These are phyloP conservation scores for Brachyptera putata DNA, from an alignment of 2,888 invertebrate genomes.

Conservation along the genomic window DNA sequence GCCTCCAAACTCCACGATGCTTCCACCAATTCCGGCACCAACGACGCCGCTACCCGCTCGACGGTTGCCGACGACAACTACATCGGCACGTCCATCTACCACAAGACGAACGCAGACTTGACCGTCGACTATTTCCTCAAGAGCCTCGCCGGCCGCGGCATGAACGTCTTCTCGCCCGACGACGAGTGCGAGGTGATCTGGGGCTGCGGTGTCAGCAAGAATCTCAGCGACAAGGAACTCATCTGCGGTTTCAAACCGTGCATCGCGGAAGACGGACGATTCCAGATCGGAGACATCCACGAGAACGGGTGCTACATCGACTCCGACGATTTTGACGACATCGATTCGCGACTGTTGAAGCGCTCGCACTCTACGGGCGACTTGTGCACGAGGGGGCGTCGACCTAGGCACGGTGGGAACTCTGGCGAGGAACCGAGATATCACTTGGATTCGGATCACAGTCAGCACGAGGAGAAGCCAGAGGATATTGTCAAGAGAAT, in stretches of 20 bases:
- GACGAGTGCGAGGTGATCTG: constrained; percentile 36
- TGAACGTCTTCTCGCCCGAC: constrained; percentile 40
- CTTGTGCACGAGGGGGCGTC: constrained; percentile 41
- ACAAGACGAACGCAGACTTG: constrained; percentile 48
- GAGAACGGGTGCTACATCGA: constrained; percentile 44
- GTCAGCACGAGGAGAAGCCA: constrained; percentile 51
- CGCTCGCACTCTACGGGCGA: constrained; percentile 52
- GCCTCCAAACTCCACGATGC: constrained; percentile 31
- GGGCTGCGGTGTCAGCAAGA: constrained; percentile 30
- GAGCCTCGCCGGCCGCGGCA: constrained; percentile 38
- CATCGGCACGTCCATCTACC: constrained; percentile 35
- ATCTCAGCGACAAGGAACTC: constrained; percentile 38
- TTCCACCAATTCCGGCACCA: constrained; percentile 29
- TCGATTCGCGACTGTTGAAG: constrained; percentile 42
- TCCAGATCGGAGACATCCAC: constrained; percentile 52
- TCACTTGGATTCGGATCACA: constrained; percentile 48
- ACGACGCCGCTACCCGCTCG: constrained; percentile 29
- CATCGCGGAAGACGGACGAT: constrained; percentile 47
- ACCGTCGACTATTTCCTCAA: constrained; percentile 53
- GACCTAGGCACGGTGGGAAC: constrained; percentile 45
- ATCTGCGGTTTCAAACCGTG: constrained; percentile 38
- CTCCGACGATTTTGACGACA: constrained; percentile 44
- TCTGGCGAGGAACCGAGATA: constrained; percentile 23
- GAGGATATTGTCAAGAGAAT: constrained; percentile 47
- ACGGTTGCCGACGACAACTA: neutral